Base-by-base conservation (phyloP, 30 jellyfish, hydroid and myxozoan genomes). In the Pseudorhiza aurosa region DNA sequence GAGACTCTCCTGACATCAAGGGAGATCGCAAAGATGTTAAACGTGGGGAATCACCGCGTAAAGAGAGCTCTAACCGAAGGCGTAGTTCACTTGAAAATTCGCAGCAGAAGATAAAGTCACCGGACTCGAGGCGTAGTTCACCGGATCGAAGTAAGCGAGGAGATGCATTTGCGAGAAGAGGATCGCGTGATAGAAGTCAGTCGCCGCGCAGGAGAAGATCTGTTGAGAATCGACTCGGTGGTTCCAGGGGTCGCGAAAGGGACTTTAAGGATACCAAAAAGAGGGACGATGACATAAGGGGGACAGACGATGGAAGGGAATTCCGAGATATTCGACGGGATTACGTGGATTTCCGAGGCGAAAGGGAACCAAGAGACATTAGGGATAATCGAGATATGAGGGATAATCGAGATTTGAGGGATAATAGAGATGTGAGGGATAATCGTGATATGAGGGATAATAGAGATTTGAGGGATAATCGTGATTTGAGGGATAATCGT, bases 1-100 rank as follows among this genome's bases (percentile, higher is more conserved):
- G 72, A 55, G 91, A 80, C 44, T 80, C 91, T 33, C 91, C 91
- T 46, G 91, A 80, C 28, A 17, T 26, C 65, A 67, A 84, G 44
- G n/a, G n/a, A n/a, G 90, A 78, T 8, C 88, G 80, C 0, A 64
- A 75, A 44, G 88, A 75, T 27, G 70, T 33, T 32, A 65, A 70
- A 35, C 35, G 70, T 8, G 84, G 77, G 76, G 91, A 80, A 31
- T 77, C 82, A 0, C 89, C 80, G 27, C 77, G 43, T 21, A 53
- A 72, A 49, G 77, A 80, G 25, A 35, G n/a, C 0, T 7, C 72
- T 3, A 12, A 37, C 1, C 55, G 91, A 25, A 70, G 75, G 2
- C 70, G 84, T 1, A 68, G 84, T 42, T 80, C 91, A 6, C 65
- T 80, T 0, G 91, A 80, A 58, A 29, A 55, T 17, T 19, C 65